phyloP scores from a whole-genome alignment of 2,113 vertebrate species.

The Bos indicus region DNA sequence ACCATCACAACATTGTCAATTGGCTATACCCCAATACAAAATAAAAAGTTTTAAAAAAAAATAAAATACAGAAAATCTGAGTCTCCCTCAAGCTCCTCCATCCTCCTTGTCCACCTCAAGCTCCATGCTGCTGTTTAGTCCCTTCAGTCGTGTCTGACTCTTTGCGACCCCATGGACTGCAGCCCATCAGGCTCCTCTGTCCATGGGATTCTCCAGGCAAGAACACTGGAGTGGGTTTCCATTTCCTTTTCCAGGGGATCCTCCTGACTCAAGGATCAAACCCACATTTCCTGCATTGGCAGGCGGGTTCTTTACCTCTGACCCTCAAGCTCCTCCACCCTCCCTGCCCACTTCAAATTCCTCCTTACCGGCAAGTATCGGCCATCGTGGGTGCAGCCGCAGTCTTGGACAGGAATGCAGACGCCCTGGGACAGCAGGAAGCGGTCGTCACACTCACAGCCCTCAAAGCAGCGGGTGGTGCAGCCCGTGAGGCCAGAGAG shows the following conservation, averaged over 20 bases:
- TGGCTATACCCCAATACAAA: not conserved
- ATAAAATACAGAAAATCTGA: not conserved
- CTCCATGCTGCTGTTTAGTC: not conserved
- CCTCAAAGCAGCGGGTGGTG: slow-evolving; percentile 70
- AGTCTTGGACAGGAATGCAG: slow-evolving; percentile 68
- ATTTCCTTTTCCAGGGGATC: not conserved
- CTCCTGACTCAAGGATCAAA: not conserved
- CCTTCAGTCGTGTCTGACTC: not conserved
- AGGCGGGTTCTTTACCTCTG: not conserved
- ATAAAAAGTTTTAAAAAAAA: not conserved
- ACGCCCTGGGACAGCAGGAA: slow-evolving; percentile 71
- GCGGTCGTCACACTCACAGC: slow-evolving; percentile 73
- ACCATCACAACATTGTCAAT: not conserved
- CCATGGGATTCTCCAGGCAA: not conserved
- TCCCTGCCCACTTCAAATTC: not conserved
- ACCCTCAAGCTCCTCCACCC: not conserved
- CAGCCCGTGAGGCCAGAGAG: slow-evolving; percentile 50
- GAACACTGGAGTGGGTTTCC: not conserved
- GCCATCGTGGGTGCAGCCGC: slow-evolving; percentile 69
- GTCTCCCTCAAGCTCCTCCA: not conserved
- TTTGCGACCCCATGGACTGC: not conserved
- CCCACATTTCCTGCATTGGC: not conserved
- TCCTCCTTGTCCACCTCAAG: not conserved
- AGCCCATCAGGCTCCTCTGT: not conserved
- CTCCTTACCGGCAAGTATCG: slow-evolving; percentile 64